Evolutionary conservation across 2,113 vertebrate species (phyloP).

Genomic region (Channa maculata): DNA sequence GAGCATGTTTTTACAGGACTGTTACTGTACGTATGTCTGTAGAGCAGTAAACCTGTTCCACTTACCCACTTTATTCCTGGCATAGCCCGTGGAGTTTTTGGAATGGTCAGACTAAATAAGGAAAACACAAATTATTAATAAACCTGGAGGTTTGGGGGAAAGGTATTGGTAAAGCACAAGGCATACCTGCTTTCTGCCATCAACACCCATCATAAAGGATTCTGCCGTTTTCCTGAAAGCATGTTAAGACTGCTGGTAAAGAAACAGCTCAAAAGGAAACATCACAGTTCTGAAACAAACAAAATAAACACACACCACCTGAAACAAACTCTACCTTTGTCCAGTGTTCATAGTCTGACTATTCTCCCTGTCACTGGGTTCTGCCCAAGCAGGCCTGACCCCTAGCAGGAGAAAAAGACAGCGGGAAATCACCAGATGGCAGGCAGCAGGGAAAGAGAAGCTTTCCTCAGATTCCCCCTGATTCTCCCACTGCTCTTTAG

Average conservation of each 20-base stretch:
- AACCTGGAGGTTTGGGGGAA: background rate
- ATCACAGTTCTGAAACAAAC: background rate
- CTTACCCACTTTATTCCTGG: conserved; percentile 82
- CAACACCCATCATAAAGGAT: conserved; percentile 31
- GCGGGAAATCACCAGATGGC: conserved; percentile 84
- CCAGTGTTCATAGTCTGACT: conserved; percentile 35
- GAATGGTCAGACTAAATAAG: conserved; percentile 74
- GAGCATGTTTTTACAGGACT: background rate
- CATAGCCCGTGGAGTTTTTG: conserved; percentile 70
- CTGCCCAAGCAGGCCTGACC: conserved; percentile 82
- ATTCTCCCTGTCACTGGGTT: conserved; percentile 65
- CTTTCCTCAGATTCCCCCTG: conserved; percentile 67
- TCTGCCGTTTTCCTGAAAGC: conserved; percentile 70
- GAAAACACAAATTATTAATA: conserved; percentile 40
- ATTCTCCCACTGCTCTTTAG: conserved; percentile 69
- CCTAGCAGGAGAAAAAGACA: conserved; percentile 85
- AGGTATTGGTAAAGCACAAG: background rate
- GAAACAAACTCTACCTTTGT: conserved; percentile 63
- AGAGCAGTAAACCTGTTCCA: conserved; percentile 7
- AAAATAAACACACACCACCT: background rate
- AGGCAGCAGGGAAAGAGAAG: conserved; percentile 80
- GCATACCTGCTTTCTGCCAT: conserved; percentile 70
- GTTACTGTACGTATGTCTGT: background rate
- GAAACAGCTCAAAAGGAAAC: background rate
- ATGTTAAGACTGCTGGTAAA: conserved; percentile 5